Base-by-base conservation (phyloP, 2,797 vertebrate genomes). In the Arnoldichthys spilopterus region DNA sequence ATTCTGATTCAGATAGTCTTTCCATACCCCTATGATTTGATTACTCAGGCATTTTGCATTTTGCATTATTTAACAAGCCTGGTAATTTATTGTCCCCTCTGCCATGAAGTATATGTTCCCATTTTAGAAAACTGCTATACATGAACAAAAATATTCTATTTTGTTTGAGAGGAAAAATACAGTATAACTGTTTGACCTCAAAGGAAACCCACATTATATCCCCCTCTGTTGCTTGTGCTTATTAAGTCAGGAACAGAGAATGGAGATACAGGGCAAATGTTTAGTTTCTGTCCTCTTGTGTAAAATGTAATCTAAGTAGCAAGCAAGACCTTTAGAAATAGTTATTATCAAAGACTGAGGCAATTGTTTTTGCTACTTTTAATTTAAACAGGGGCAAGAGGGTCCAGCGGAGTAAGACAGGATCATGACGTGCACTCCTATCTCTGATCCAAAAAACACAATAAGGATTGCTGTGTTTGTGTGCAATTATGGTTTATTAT, bases 401-500 rank as follows among this genome's bases (percentile, higher is more conserved):
- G 24, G 59, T n/a, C 59, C 32, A 62, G 59, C 1, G 12, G 56
- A 62, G 16, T 62, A 20, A 34, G 6, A 34, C 30, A 28, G 26
- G 13, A 30, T 11, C 26, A 6, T 59, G 56, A 59, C 13, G 12
- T 59, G 56, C 12, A 16, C 4, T 59, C 30, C 30, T 62, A 2
- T 34, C 30, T 62, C 28, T 32, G 15, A 62, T 62, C 30, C 59
- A 62, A 62, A 32, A 62, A 30, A 62, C 59, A 62, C 59, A 62
- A 34, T 30, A 62, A 16, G 20, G 24, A 62, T 6, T 26, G n/a
- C 54, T 28, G 56, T 13, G 12, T n/a, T n/a, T 30, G 56, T 59
- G 56, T 30, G 56, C 30, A 59, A 59, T 59, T 59, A 56, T 59
- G 15, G 56, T 16, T 59, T 59, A 59, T 59, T 59, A 56, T 56